Percentiles rank a stretch among this genome's conserved stretches.
These are phyloP conservation scores for Intellagama lesueurii DNA, from an alignment of 2,797 vertebrate genomes.

Conservation along the genomic window DNA sequence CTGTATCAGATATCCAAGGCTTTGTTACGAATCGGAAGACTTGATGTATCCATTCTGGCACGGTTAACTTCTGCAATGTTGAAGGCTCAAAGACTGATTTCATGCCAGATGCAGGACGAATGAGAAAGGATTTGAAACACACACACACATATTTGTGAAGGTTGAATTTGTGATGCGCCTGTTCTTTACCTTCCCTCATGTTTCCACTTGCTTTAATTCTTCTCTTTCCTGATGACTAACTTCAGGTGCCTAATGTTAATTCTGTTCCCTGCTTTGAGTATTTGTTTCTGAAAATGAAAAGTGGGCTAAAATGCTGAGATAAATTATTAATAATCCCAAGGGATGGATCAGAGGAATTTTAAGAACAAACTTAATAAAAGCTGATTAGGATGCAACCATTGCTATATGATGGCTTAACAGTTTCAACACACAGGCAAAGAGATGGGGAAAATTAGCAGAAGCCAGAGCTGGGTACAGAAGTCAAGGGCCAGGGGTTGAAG, in stretches of 20 bases:
- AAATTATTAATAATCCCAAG: background rate
- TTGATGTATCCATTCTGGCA: slow-evolving; percentile 55
- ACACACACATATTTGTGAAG: background rate
- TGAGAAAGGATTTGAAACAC: background rate
- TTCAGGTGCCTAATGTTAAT: background rate
- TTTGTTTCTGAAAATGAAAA: background rate
- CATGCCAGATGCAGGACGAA: too few relatives aligned
- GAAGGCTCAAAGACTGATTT: slow-evolving; percentile 48
- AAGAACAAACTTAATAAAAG: background rate
- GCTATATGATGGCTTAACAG: background rate
- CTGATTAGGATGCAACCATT: background rate
- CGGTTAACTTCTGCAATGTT: slow-evolving; percentile 24
- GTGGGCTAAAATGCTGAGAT: background rate
- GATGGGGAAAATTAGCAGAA: background rate
- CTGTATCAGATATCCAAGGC: slow-evolving; percentile 70
- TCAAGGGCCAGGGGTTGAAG: background rate
- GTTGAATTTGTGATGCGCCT: background rate
- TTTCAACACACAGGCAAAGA: background rate
- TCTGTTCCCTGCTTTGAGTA: background rate
- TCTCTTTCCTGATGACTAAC: background rate
- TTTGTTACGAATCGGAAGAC: slow-evolving; percentile 69
- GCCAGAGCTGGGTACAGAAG: background rate
- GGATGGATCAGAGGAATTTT: background rate
- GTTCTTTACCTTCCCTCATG: background rate
- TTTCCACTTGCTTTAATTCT: background rate